Conservation (phyloP, 2,797 vertebrate species). For the Tinamus major region DNA sequence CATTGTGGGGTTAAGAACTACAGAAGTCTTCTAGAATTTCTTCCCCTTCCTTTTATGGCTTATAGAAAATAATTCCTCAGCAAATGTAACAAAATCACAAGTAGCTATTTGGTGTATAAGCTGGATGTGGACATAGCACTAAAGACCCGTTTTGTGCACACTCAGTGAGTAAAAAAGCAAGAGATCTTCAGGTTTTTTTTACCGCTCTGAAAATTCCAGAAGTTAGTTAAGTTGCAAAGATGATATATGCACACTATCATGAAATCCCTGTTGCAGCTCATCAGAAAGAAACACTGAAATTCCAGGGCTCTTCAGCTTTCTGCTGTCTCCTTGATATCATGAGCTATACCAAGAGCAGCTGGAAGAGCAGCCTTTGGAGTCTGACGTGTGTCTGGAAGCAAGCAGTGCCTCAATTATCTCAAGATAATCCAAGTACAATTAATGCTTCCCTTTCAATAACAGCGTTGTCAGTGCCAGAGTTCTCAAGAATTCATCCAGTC, state of each 20-base stretch:
- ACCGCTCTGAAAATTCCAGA: neutral
- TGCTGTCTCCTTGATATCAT: neutral
- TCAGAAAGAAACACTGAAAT: conserved; percentile 4
- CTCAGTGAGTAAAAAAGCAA: neutral
- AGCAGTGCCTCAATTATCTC: conserved; percentile 32
- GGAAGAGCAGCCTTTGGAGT: neutral
- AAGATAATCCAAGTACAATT: conserved; percentile 57
- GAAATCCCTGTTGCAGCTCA: neutral
- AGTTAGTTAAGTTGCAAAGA: conserved; percentile 7
- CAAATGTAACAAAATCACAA: neutral
- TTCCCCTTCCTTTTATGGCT: neutral
- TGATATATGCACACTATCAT: neutral
- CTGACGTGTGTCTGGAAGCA: conserved; percentile 35
- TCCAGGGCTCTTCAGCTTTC: neutral
- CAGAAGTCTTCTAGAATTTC: neutral
- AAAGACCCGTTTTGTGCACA: neutral
- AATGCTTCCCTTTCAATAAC: conserved; percentile 57
- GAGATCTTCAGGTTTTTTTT: neutral
- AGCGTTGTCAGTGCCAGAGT: conserved; percentile 35
- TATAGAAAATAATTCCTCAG: neutral
- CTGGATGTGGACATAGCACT: neutral
- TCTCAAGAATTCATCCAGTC: conserved; percentile 45
- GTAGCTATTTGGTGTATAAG: neutral
- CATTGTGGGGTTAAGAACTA: neutral
- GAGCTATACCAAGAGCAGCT: conserved; percentile 28